Evolutionary conservation across 1,140 invertebrate species (phyloP).

Genomic region (Chironomus tepperi): DNA sequence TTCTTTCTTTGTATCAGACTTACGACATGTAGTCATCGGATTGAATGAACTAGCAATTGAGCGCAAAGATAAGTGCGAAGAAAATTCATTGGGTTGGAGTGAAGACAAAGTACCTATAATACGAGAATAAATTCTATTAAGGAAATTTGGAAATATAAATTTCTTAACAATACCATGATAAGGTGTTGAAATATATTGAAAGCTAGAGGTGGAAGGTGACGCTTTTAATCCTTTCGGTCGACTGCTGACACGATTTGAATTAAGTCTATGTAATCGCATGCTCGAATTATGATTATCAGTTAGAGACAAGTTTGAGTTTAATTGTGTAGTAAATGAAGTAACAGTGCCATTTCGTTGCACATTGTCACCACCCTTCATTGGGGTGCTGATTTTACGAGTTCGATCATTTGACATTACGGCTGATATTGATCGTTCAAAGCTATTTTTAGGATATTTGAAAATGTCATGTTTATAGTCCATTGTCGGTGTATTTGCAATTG

Average conservation of each 20-base stretch:
- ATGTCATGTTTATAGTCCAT: background rate
- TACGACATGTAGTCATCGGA: conserved; percentile 31
- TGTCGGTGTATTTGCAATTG: background rate
- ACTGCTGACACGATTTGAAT: conserved; percentile 33
- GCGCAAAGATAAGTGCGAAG: conserved; percentile 65
- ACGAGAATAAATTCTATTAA: background rate
- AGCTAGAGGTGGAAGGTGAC: conserved; percentile 67
- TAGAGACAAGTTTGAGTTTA: conserved; percentile 49
- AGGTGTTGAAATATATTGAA: conserved; percentile 72
- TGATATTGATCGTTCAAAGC: conserved; percentile 45
- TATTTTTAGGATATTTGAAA: conserved; percentile 30
- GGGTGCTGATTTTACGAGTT: conserved; percentile 46
- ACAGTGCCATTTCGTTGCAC: conserved; percentile 39
- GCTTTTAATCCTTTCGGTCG: conserved; percentile 42
- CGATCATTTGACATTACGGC: conserved; percentile 42
- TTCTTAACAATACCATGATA: conserved; percentile 46
- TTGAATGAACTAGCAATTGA: conserved; percentile 41
- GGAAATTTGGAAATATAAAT: background rate
- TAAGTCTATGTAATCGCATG: conserved; percentile 26
- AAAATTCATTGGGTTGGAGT: conserved; percentile 64
- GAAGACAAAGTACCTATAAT: conserved; percentile 60
- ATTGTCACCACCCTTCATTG: conserved; percentile 36
- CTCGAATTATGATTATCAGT: conserved; percentile 40
- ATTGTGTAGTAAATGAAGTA: conserved; percentile 43
- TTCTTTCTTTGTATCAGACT: conserved; percentile 38